Base-by-base conservation (phyloP, 2,888 invertebrate species). In the Nemapogon koenigi region DNA sequence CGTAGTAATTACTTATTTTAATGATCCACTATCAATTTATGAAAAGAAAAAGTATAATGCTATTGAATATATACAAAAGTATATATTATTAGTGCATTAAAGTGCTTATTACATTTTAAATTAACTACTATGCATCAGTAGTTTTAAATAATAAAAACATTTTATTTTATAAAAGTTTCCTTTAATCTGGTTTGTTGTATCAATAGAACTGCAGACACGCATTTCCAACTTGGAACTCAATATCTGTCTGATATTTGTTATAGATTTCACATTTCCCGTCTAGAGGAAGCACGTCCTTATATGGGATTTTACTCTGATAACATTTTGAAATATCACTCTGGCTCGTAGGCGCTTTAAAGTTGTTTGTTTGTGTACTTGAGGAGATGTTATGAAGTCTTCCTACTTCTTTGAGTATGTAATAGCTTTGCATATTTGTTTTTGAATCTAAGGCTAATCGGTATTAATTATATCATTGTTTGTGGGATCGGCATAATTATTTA, bases 161-260 rank as follows among this genome's bases (percentile, higher is more conserved):
- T n/a, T n/a, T n/a, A n/a, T n/a, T n/a, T n/a, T n/a, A n/a, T n/a
- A n/a, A n/a, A n/a, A n/a, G n/a, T n/a, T n/a, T n/a, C n/a, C n/a
- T n/a, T n/a, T n/a, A n/a, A n/a, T n/a, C n/a, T n/a, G n/a, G 33
- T 33, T 64, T 64, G 64, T 68, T 68, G 68, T 69, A 70, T 63
- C 62, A 69, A 53, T 51, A 63, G 62, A 62, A 53, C 54, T 54
- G 48, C 50, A 62, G 59, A 57, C 59, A 62, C 61, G 60, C 59
- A 59, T 62, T 59, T 53, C 59, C 50, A 57, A 60, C 57, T 72
- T 63, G 69, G 65, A 71, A 67, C 64, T 65, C 70, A 63, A 72
- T 71, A 67, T 68, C 59, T 61, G 57, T 60, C 53, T 57, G 51
- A 62, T 63, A 62, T 65, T 64, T 63, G 60, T 62, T 65, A 65